Conservation (phyloP, 2,888 invertebrate genomes). For the Nebria brevicollis region DNA sequence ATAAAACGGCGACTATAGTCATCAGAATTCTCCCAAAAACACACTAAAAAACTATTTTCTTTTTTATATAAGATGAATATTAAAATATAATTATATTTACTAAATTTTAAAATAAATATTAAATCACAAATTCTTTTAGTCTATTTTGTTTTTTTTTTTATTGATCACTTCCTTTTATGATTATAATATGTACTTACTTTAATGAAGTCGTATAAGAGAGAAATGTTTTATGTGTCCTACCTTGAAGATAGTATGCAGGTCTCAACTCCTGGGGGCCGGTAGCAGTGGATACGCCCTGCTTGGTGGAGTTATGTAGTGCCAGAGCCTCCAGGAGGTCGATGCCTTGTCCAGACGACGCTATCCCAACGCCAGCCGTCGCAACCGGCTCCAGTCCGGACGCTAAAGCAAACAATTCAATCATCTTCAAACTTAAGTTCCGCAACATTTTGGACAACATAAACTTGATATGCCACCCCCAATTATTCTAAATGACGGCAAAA, state of each 20-base stretch:
- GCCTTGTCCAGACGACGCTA: constrained; percentile 59
- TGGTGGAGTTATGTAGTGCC: constrained; percentile 80
- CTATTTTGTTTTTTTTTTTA: too few species aligned
- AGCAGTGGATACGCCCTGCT: constrained; percentile 74
- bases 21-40: too few species aligned
- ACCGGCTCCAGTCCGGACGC: constrained; percentile 69
- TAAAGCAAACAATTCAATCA: constrained; percentile 61
- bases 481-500: background rate
- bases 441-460: too few species aligned
- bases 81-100: too few species aligned
- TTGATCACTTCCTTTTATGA: background rate
- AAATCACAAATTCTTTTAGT: too few species aligned
- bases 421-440: background rate
- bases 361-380: constrained; percentile 57
- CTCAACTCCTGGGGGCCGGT: constrained; percentile 76
- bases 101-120: too few species aligned
- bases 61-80: too few species aligned
- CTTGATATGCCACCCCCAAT: background rate
- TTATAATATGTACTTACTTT: background rate
- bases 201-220: too few species aligned
- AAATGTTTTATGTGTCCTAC: too few species aligned
- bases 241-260: constrained; percentile 79
- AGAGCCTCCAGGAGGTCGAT: constrained; percentile 84
- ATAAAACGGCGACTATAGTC: background rate
- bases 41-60: too few species aligned